Evolutionary conservation across 2,113 vertebrate species (phyloP), one percentile per base, ranked within the genome.

Genomic region (Psittacus erithacus): DNA sequence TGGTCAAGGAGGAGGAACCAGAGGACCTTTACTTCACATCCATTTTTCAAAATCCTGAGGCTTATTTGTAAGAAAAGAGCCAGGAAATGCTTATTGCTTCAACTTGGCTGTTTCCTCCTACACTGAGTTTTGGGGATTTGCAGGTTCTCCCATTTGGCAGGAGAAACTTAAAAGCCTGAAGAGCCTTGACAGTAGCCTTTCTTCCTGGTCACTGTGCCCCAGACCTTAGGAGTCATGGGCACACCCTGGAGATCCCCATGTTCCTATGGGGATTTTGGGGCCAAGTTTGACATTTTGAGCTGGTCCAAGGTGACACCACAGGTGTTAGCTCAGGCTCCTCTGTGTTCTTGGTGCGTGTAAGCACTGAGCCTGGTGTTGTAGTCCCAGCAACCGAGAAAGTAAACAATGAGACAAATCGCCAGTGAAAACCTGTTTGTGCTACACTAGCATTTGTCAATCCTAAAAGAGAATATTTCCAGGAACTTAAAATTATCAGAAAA

Each of bases 181-280:
- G 25, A 52, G 22, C 39, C 12, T 35, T 53, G 27, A 1, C 39
- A 47, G 22, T 31, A 67, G 20, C 31, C 31, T 23, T 80, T 80
- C 43, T 6, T 1, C 2, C 15, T 33, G 38, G 6, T 52, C 75
- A 29, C 22, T 23, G 10, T 46, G 20, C 14, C 6, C 2, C 2
- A 5, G 25, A 64, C 31, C 13, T 79, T 13, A 29, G 57, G 33
- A 55, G 22, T 13, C 31, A 2, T 1, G 1, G 17, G 43, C 79
- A 69, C 29, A 5, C 50, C 19, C 33, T n/a, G n/a, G 60, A 64
- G 19, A 23, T 74, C 19, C 9, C 18, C 6, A 2, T n/a, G 27
- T 18, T 46, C 10, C 8, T 1, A 2, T 10, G 18, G 31, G 13
- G 15, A 52, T 52, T 93, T 86, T 55, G 2, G 33, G 18, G 25